A percentile compares a stretch with the other conserved stretches of the same genome.
Evolutionary conservation across 2,888 invertebrate genomes (phyloP).

Genomic region (Eremobia ochroleuca): DNA sequence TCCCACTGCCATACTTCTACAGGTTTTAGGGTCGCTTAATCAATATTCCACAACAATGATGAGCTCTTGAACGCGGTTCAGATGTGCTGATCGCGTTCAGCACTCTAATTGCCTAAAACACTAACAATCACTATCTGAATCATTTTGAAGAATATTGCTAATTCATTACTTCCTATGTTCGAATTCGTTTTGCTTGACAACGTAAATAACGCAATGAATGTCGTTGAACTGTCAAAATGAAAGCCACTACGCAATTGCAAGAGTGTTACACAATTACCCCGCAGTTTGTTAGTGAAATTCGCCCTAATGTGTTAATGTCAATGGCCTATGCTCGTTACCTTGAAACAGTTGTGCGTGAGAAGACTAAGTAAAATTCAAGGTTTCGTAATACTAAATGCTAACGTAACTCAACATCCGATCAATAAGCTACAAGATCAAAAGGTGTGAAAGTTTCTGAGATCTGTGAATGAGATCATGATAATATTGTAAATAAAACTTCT

Average conservation of each 20-base stretch:
- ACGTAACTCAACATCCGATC: neutral
- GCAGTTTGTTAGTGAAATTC: neutral
- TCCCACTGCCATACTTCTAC: too few species aligned
- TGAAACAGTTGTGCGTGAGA: neutral
- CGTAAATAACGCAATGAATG: neutral
- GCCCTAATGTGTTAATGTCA: too few species aligned
- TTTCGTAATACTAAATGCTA: neutral
- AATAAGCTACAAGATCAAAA: constrained; percentile 22
- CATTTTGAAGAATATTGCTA: neutral
- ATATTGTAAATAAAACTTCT: constrained; percentile 53
- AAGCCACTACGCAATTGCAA: too few species aligned
- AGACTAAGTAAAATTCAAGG: neutral
- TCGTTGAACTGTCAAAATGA: neutral
- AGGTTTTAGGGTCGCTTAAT: neutral
- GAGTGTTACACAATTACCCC: neutral
- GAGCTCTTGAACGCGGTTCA: neutral
- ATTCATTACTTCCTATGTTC: neutral
- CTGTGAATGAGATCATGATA: constrained; percentile 44
- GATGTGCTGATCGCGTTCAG: neutral
- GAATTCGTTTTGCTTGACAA: neutral
- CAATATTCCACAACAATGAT: neutral
- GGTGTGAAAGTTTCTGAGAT: constrained; percentile 30
- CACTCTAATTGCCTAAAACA: neutral
- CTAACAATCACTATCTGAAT: neutral
- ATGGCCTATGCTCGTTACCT: neutral